Conservation (phyloP, 1,140 invertebrate species). For the Drusus annulatus region DNA sequence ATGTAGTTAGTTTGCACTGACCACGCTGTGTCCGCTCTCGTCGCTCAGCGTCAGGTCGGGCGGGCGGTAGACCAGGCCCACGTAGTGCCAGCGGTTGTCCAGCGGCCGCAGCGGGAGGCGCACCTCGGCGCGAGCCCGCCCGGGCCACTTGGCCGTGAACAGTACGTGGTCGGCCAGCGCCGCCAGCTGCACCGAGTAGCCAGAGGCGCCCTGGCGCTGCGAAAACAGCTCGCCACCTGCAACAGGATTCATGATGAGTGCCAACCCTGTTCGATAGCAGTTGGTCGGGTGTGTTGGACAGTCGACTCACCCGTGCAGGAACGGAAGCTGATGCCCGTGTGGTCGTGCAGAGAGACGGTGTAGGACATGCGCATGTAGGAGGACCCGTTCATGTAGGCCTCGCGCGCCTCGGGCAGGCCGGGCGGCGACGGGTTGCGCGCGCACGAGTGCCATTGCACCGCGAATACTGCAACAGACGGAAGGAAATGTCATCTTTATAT, state of each 20-base stretch:
- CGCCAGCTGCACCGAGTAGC: slow-evolving; percentile 77
- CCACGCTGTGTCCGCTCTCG: slow-evolving; percentile 63
- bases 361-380: slow-evolving; percentile 79
- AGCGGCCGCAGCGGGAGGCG: slow-evolving; percentile 77
- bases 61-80: slow-evolving; percentile 76
- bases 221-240: slow-evolving; percentile 80
- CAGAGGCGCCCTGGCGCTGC: slow-evolving; percentile 79
- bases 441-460: slow-evolving; percentile 65
- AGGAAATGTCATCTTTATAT: no score
- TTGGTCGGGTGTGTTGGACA: background rate
- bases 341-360: slow-evolving; percentile 81
- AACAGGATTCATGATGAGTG: no score
- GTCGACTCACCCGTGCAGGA: slow-evolving; percentile 79
- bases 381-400: slow-evolving; percentile 87
- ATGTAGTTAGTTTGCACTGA: slow-evolving; percentile 10
- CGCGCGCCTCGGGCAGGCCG: slow-evolving; percentile 74
- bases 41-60: slow-evolving; percentile 66
- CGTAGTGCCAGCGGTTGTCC: slow-evolving; percentile 87
- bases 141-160: slow-evolving; percentile 76
- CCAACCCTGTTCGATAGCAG: no score
- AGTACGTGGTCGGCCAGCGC: slow-evolving; percentile 79
- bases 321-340: slow-evolving; percentile 85
- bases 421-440: slow-evolving; percentile 65
- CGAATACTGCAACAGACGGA: slow-evolving; percentile 10
- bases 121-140: slow-evolving; percentile 71